Evolutionary conservation across 2,888 invertebrate species (phyloP).

Genomic region (Melieria picta): DNA sequence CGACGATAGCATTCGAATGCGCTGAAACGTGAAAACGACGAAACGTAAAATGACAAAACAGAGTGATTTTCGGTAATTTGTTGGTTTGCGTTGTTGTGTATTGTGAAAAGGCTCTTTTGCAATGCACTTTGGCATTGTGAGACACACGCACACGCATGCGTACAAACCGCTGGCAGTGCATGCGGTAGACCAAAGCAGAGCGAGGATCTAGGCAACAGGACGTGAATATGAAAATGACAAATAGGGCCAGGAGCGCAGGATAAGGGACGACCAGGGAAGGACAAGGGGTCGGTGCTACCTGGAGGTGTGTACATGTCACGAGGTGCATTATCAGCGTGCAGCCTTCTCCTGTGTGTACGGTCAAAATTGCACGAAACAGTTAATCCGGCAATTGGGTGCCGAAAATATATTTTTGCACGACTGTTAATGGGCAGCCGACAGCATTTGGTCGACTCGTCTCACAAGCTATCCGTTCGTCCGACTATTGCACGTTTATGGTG

Average conservation of each 20-base stretch:
- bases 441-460: too few species aligned
- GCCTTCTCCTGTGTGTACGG: constrained; percentile 1
- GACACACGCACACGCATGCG: neutral
- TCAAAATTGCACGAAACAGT: constrained; percentile 19
- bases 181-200: constrained; percentile 44
- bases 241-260: constrained; percentile 22
- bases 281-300: constrained; percentile 18
- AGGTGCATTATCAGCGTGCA: constrained; percentile 22
- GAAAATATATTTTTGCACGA: too few species aligned
- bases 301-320: constrained; percentile 42
- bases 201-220: constrained; percentile 28
- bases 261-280: neutral
- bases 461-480: neutral
- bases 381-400: constrained; percentile 15
- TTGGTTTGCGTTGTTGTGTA: neutral
- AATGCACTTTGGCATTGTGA: neutral
- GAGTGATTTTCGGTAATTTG: constrained; percentile 36
- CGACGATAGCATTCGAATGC: constrained; percentile 45
- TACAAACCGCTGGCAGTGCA: constrained; percentile 21
- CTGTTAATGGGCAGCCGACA: too few species aligned
- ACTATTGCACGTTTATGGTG: constrained; percentile 4
- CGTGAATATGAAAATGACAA: constrained; percentile 34
- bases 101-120: neutral
- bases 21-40: constrained; percentile 58
- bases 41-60: constrained; percentile 52